phyloP scores from a whole-genome alignment of 2,797 vertebrate genomes.

The Macropodus opercularis region DNA sequence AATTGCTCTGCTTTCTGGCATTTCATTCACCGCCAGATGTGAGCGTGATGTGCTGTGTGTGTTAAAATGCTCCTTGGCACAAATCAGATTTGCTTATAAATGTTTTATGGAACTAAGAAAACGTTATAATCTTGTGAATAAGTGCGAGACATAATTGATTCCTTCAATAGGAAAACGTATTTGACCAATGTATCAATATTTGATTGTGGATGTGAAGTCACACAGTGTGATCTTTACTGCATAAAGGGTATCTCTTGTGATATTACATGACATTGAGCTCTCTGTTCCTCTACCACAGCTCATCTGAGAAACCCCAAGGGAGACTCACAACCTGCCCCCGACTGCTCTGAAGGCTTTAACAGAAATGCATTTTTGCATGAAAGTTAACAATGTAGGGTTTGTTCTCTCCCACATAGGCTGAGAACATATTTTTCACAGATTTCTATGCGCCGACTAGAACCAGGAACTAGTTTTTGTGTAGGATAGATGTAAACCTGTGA shows the following conservation, averaged over 20 bases:
- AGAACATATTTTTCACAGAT: background rate
- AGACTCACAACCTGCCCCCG: background rate
- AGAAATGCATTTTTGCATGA: constrained; percentile 1
- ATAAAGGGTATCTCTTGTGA: background rate
- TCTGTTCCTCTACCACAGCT: background rate
- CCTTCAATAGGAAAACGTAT: constrained; percentile 1
- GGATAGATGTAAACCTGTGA: too few relatives aligned
- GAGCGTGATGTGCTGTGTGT: constrained; percentile 13
- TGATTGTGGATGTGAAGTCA: background rate
- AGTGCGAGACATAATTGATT: constrained; percentile 3
- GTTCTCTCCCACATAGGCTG: background rate
- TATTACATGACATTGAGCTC: background rate
- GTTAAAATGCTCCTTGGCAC: constrained; percentile 36
- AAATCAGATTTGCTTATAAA: constrained; percentile 4
- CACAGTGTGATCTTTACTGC: background rate
- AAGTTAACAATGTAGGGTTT: background rate
- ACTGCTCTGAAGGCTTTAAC: background rate
- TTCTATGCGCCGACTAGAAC: background rate
- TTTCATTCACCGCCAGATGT: constrained; percentile 35
- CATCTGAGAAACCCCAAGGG: constrained; percentile 9
- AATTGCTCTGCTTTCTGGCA: constrained; percentile 31
- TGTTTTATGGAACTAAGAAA: constrained; percentile 30
- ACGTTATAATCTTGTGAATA: constrained; percentile 26
- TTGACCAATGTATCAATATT: background rate
- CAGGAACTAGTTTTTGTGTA: too few relatives aligned